Conservation (phyloP, 2,888 invertebrate species). For the Nemotelus nigrinus region DNA sequence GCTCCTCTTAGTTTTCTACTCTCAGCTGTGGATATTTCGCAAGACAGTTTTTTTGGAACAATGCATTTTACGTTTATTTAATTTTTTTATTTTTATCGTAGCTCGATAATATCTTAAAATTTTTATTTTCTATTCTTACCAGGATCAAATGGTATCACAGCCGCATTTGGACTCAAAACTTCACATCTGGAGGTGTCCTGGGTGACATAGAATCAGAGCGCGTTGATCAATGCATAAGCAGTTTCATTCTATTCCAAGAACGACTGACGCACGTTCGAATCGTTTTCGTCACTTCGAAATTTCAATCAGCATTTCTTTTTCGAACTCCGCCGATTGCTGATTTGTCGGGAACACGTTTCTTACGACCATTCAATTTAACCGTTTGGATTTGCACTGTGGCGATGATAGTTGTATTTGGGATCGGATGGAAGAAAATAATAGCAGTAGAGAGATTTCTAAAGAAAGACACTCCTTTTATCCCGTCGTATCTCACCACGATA, state of each 20-base stretch:
- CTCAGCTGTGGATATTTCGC: too few relatives aligned
- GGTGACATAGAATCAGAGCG: conserved; percentile 56
- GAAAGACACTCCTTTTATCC: conserved; percentile 54
- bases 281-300: conserved; percentile 53
- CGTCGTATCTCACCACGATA: conserved; percentile 59
- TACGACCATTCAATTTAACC: conserved; percentile 68
- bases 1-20: too few relatives aligned
- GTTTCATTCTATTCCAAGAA: conserved; percentile 52
- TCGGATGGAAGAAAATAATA: conserved; percentile 61
- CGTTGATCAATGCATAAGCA: conserved; percentile 55
- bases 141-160: conserved; percentile 24
- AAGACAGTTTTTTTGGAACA: too few relatives aligned
- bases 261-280: conserved; percentile 54
- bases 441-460: conserved; percentile 55
- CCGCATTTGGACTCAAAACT: conserved; percentile 31
- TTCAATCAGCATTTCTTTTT: conserved; percentile 68
- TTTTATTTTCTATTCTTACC: neutral
- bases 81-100: too few relatives aligned
- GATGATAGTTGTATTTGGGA: conserved; percentile 59
- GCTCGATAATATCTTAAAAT: too few relatives aligned
- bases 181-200: conserved; percentile 57
- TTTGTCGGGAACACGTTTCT: conserved; percentile 68
- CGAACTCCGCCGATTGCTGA: conserved; percentile 69
- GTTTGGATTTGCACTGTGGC: conserved; percentile 69
- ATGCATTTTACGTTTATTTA: too few relatives aligned